Evolutionary conservation across 2,888 invertebrate species (phyloP).

Genomic region (Bembecia ichneumoniformis): DNA sequence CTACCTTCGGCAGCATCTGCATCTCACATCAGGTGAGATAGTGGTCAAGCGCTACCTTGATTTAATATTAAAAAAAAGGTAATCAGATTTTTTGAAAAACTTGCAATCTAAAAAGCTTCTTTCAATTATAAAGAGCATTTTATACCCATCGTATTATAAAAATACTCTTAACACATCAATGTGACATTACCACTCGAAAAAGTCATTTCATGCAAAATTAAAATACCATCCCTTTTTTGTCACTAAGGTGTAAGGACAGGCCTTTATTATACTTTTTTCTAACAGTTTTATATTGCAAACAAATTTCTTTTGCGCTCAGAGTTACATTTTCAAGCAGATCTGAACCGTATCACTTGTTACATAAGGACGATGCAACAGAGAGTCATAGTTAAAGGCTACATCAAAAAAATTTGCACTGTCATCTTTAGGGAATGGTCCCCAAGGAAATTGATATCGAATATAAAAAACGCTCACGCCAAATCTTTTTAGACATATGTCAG

Average conservation of each 20-base stretch:
- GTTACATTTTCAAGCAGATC: neutral
- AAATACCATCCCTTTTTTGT: conserved; percentile 41
- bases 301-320: neutral
- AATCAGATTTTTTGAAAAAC: no score
- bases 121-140: no score
- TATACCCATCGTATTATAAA: no score
- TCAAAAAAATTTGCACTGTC: conserved; percentile 28
- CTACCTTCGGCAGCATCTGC: no score
- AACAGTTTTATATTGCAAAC: conserved; percentile 25
- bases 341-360: neutral
- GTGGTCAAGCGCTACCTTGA: no score
- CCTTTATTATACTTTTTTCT: conserved; percentile 35
- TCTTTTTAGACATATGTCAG: neutral
- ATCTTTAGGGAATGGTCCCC: conserved; percentile 26
- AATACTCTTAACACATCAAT: neutral
- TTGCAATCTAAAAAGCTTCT: no score
- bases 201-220: conserved; percentile 66
- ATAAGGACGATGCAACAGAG: neutral
- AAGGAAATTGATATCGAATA: conserved; percentile 22
- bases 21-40: no score
- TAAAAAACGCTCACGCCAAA: neutral
- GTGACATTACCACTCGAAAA: conserved; percentile 8
- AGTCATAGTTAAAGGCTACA: neutral
- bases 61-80: no score
- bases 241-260: conserved; percentile 29